phyloP scores from a whole-genome alignment of 2,113 vertebrate species.

The Ploceus nigricollis region DNA sequence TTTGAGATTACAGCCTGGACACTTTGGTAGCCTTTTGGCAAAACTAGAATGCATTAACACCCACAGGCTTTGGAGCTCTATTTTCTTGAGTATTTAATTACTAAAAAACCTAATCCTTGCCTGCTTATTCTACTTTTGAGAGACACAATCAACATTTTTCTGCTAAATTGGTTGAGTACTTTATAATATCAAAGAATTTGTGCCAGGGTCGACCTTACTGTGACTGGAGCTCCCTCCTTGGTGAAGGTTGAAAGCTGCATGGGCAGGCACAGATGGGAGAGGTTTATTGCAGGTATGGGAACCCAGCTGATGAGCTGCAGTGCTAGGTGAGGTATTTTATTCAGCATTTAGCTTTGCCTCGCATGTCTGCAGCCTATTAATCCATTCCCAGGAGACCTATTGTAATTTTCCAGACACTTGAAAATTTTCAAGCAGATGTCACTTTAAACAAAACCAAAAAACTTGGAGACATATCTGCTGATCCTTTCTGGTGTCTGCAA shows the following conservation, averaged over 20 bases:
- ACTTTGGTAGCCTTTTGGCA: neutral
- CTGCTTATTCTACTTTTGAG: neutral
- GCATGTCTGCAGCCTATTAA: constrained; percentile 5
- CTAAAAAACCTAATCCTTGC: neutral
- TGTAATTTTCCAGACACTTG: constrained; percentile 38
- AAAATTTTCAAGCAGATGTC: constrained; percentile 45
- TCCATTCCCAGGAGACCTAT: neutral
- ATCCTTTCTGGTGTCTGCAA: neutral
- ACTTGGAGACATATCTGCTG: neutral
- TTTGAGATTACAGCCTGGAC: neutral
- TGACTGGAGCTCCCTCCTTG: neutral
- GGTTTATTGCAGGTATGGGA: constrained; percentile 37
- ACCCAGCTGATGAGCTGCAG: neutral
- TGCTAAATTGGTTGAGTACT: neutral
- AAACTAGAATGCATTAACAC: neutral
- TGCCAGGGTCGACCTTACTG: neutral
- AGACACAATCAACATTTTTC: neutral
- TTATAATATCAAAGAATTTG: neutral
- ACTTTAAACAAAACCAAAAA: constrained; percentile 17
- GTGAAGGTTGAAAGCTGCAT: neutral
- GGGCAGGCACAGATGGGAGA: constrained; percentile 20
- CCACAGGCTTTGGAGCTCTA: neutral
- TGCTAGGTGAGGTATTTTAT: constrained; percentile 14
- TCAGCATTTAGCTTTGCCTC: constrained; percentile 24
- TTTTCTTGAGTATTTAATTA: neutral